These are phyloP conservation scores for Agonum fuliginosum DNA, from an alignment of 2,888 invertebrate genomes.

Conservation along the genomic window DNA sequence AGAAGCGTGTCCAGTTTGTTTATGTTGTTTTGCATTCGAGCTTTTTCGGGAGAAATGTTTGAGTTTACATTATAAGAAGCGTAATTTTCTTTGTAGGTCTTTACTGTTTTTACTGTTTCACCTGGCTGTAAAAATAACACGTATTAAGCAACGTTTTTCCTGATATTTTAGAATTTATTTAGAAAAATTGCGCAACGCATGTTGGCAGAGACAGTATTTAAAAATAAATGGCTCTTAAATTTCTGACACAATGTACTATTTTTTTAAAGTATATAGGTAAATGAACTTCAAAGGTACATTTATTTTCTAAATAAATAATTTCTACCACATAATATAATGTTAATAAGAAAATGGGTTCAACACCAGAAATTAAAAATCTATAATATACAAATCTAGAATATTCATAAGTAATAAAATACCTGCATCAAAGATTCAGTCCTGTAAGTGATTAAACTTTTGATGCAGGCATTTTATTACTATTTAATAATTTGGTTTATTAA, in stretches of 20 bases:
- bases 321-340: too few relatives aligned
- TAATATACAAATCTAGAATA: too few relatives aligned
- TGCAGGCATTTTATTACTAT: too few relatives aligned
- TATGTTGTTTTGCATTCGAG: conserved; percentile 77
- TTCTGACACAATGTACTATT: background rate
- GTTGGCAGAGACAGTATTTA: background rate
- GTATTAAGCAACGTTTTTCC: background rate
- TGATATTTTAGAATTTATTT: background rate
- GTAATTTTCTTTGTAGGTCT: conserved; percentile 70
- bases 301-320: too few relatives aligned
- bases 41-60: conserved; percentile 67
- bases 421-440: too few relatives aligned
- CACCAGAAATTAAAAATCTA: too few relatives aligned
- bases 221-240: conserved; percentile 29
- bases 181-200: background rate
- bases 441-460: too few relatives aligned
- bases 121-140: conserved; percentile 68
- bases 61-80: conserved; percentile 68
- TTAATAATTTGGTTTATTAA: too few relatives aligned
- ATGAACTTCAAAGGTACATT: background rate
- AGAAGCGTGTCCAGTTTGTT: conserved; percentile 85
- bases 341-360: background rate
- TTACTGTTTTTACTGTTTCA: conserved; percentile 70
- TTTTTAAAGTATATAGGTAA: background rate
- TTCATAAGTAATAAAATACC: too few relatives aligned